Conservation (phyloP, 2,888 invertebrate species). For the Oligia latruncula region DNA sequence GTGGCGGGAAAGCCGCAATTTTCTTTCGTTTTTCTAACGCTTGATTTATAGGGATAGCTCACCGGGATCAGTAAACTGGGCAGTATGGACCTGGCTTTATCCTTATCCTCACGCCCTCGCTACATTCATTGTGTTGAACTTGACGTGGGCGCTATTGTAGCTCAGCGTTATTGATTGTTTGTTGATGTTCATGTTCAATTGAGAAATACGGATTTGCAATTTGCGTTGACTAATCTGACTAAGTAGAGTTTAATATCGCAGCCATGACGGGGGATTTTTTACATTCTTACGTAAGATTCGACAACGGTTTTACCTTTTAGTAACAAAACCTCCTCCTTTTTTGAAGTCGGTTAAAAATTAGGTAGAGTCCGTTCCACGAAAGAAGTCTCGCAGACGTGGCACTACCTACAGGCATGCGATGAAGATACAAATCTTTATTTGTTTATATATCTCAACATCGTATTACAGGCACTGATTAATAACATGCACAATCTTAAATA, state of each 20-base stretch:
- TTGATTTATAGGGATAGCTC: conserved; percentile 35
- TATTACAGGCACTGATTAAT: too few relatives aligned
- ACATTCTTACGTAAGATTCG: not conserved
- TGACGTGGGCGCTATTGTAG: conserved; percentile 48
- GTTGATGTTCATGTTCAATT: conserved; percentile 40
- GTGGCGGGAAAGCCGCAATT: conserved; percentile 45
- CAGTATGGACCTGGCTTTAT: conserved; percentile 26
- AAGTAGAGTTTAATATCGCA: conserved; percentile 9
- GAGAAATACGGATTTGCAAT: conserved; percentile 25
- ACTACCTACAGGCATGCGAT: not conserved
- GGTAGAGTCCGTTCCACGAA: not conserved
- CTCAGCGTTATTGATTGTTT: conserved; percentile 36
- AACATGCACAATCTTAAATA: not conserved
- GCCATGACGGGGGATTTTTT: not conserved
- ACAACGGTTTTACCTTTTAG: not conserved
- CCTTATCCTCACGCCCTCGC: conserved; percentile 28
- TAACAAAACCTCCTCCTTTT: not conserved
- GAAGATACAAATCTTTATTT: not conserved
- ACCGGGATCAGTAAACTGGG: conserved; percentile 38
- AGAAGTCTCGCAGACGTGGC: not conserved
- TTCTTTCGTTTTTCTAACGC: conserved; percentile 40
- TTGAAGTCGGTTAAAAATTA: not conserved
- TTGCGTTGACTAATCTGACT: conserved; percentile 8
- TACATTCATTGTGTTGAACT: conserved; percentile 47
- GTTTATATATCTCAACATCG: not conserved